Percentiles rank a stretch among this genome's conserved stretches.
Conservation (phyloP, 2,888 invertebrate genomes). For the Chorisops tibialis region DNA sequence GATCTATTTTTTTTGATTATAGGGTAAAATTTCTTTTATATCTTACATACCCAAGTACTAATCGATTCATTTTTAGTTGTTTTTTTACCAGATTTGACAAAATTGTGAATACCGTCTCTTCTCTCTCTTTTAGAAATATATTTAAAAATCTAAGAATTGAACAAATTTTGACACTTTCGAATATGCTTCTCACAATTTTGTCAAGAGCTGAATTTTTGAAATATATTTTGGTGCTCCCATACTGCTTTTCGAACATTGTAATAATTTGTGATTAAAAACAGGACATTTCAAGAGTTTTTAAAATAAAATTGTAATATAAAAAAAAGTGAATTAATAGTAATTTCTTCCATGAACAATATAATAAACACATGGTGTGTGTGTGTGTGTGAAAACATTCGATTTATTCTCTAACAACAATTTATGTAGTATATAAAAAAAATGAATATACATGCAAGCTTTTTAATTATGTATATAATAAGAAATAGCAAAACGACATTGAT, state of each 20-base stretch:
- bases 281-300: neutral
- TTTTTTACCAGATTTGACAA: conserved; percentile 13
- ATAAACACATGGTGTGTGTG: conserved; percentile 5
- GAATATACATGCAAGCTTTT: conserved; percentile 28
- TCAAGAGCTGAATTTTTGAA: neutral
- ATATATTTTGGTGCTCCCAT: conserved; percentile 34
- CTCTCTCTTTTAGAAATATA: conserved; percentile 9
- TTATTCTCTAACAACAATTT: conserved; percentile 17
- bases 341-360: neutral
- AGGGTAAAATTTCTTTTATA: conserved; percentile 5
- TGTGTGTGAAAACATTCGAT: conserved; percentile 12
- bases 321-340: neutral
- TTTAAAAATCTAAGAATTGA: neutral
- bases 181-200: conserved; percentile 1
- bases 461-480: conserved; percentile 2
- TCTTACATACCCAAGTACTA: conserved; percentile 28
- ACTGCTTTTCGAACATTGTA: conserved; percentile 31
- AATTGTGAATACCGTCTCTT: neutral
- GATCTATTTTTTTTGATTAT: neutral
- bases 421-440: conserved; percentile 8
- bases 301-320: conserved; percentile 14
- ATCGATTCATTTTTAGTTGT: conserved; percentile 30
- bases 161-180: neutral
- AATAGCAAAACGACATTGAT: conserved; percentile 3
- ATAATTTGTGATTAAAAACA: neutral